Evolutionary conservation across 2,888 invertebrate genomes (phyloP).

Genomic region (Pristionchus maxplancki): DNA sequence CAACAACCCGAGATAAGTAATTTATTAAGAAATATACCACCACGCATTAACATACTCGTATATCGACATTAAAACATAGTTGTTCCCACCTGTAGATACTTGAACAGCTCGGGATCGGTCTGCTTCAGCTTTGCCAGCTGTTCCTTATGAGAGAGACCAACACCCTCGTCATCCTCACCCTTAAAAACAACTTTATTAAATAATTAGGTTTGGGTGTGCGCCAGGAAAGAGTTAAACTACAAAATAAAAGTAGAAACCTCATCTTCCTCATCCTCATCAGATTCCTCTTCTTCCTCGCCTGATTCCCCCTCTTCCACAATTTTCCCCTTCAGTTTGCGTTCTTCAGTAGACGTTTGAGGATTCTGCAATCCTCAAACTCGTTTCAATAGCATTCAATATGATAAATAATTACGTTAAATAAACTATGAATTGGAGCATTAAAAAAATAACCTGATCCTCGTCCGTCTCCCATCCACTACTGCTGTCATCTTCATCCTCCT

Average conservation of each 20-base stretch:
- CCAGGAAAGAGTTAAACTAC: too few species aligned
- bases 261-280: slow-evolving; percentile 18
- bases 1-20: slow-evolving; percentile 48
- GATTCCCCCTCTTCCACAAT: slow-evolving; percentile 28
- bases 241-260: neutral
- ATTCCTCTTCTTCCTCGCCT: neutral
- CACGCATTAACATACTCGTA: too few species aligned
- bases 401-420: too few species aligned
- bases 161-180: slow-evolving; percentile 28
- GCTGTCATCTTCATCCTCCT: slow-evolving; percentile 25
- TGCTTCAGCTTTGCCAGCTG: slow-evolving; percentile 55
- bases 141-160: slow-evolving; percentile 33
- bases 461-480: slow-evolving; percentile 43
- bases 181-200: neutral
- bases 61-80: too few species aligned
- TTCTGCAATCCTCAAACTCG: too few species aligned
- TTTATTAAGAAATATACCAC: too few species aligned
- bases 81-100: slow-evolving; percentile 61
- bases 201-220: too few species aligned
- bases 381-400: too few species aligned
- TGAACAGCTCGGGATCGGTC: slow-evolving; percentile 71
- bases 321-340: neutral
- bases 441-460: slow-evolving; percentile 18
- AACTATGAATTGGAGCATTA: too few species aligned
- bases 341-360: neutral